These are phyloP conservation scores for Acestrorhynchus altus DNA, from an alignment of 2,797 vertebrate species.

Conservation along the genomic window DNA sequence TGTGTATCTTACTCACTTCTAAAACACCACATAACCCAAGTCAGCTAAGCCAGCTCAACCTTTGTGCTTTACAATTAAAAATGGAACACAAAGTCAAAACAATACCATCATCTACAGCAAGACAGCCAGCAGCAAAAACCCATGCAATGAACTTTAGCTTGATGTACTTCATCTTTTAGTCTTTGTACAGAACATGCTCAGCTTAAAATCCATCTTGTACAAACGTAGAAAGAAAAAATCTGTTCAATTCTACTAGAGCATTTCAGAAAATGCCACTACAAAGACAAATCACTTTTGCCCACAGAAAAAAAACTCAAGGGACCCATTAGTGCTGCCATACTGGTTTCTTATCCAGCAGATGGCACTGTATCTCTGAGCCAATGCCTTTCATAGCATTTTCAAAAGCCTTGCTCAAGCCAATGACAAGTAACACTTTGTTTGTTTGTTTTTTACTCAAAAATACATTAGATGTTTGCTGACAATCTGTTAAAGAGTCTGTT, in stretches of 20 bases:
- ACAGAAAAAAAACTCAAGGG: not conserved
- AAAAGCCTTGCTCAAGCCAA: slow-evolving; percentile 8
- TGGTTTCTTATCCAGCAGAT: slow-evolving; percentile 37
- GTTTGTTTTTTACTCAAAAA: not conserved
- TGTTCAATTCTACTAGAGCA: not conserved
- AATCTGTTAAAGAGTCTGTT: not conserved
- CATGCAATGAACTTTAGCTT: not conserved
- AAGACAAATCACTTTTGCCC: not conserved
- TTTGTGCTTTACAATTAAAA: not conserved
- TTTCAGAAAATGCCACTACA: not conserved
- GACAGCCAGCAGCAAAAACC: not conserved
- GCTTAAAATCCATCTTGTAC: not conserved
- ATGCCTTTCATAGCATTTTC: not conserved
- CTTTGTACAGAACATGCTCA: not conserved
- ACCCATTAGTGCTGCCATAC: slow-evolving; percentile 21
- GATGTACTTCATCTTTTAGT: not conserved
- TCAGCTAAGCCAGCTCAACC: not conserved
- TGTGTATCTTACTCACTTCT: not conserved
- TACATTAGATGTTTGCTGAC: not conserved
- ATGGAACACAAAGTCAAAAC: not conserved
- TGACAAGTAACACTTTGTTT: not conserved
- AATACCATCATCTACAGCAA: not conserved
- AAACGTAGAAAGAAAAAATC: slow-evolving; percentile 3
- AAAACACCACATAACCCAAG: not conserved
- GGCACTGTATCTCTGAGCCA: slow-evolving; percentile 37